These are phyloP conservation scores for Sebastes fasciatus DNA, from an alignment of 2,113 vertebrate species.

Conservation along the genomic window DNA sequence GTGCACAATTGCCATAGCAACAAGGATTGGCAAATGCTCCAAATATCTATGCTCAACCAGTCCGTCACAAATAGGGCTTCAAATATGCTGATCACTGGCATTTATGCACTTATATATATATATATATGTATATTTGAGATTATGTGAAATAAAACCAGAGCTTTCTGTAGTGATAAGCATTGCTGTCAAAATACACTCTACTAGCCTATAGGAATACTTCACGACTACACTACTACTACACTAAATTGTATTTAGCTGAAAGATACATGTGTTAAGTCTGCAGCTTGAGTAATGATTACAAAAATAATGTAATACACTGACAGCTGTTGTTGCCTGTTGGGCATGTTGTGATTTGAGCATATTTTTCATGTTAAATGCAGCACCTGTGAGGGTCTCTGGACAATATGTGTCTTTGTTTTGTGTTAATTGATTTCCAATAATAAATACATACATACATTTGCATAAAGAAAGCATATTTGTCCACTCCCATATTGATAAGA, in stretches of 20 bases:
- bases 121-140: neutral
- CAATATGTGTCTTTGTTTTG: no score
- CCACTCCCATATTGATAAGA: no score
- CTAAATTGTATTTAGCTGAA: neutral
- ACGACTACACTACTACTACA: no score
- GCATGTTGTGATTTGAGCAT: no score
- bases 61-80: conserved; percentile 46
- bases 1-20: conserved; percentile 73
- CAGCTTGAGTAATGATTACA: neutral
- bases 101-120: neutral
- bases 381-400: no score
- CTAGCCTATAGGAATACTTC: neutral
- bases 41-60: conserved; percentile 61
- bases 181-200: neutral
- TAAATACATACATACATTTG: no score
- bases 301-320: neutral
- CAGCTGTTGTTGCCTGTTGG: no score
- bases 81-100: conserved; percentile 27
- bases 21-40: conserved; percentile 62
- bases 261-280: no score
- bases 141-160: neutral
- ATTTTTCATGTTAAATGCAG: no score
- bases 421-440: no score
- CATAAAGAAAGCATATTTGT: no score
- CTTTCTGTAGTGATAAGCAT: neutral